Conservation (phyloP, 2,113 vertebrate genomes). For the Acrocephalus kingi region DNA sequence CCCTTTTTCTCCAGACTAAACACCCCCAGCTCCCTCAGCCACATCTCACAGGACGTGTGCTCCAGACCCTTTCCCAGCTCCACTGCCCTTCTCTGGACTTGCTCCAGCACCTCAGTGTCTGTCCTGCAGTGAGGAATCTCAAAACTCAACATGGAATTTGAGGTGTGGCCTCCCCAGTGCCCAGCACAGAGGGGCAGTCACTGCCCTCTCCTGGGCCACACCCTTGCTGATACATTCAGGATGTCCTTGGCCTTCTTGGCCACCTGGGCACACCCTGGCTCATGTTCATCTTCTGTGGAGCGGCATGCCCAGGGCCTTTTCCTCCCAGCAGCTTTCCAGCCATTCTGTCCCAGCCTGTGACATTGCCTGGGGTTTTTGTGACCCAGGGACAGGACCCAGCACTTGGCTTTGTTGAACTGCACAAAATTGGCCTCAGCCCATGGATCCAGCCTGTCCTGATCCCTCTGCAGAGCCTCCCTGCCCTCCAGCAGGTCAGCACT, state of each 20-base stretch:
- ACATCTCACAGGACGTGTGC: background rate
- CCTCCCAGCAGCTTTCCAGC: background rate
- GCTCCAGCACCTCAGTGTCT: background rate
- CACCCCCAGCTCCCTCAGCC: background rate
- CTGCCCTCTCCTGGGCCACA: background rate
- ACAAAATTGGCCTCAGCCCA: fast-evolving
- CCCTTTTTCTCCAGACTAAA: background rate
- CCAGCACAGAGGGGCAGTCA: fast-evolving
- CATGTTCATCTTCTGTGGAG: fast-evolving
- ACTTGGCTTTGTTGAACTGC: background rate
- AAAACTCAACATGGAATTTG: background rate
- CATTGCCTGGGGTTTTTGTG: background rate
- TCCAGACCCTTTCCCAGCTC: background rate
- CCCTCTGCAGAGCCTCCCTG: background rate
- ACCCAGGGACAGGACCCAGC: fast-evolving
- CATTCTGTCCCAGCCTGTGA: background rate
- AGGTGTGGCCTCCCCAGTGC: no score
- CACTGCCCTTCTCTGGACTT: fast-evolving
- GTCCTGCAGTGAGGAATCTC: background rate
- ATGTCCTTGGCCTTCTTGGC: background rate
- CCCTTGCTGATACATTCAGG: background rate
- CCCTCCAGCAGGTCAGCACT: background rate
- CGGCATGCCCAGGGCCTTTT: background rate
- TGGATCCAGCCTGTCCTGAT: background rate
- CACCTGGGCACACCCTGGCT: background rate